Evolutionary conservation across 2,113 vertebrate genomes (phyloP).

Genomic region (Eubucco bourcierii): DNA sequence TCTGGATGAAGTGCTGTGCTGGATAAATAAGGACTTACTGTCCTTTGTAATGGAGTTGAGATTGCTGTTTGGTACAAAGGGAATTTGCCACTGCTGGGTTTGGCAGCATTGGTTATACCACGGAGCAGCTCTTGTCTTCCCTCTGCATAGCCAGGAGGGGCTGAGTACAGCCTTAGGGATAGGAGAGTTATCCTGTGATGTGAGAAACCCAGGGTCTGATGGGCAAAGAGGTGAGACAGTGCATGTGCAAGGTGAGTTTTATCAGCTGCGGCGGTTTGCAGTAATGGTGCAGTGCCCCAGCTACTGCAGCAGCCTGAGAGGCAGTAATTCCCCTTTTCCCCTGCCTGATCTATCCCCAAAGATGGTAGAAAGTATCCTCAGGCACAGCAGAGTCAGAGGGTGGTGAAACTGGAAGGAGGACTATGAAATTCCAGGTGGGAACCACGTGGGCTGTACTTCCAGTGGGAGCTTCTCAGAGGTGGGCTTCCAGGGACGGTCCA

Average conservation of each 20-base stretch:
- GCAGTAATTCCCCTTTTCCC: neutral
- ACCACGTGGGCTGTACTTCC: neutral
- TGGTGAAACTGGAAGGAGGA: neutral
- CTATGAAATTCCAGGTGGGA: neutral
- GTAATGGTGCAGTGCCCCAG: neutral
- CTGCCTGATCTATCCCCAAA: neutral
- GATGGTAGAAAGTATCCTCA: neutral
- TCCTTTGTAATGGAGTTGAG: neutral
- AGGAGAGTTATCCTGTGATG: neutral
- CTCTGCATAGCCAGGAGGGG: neutral
- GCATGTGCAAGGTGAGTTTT: no score
- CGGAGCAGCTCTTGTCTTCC: neutral
- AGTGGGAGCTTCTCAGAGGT: neutral
- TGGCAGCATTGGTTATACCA: rapidly evolving
- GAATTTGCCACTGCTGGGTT: neutral
- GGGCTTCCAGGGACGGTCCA: neutral
- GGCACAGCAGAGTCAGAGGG: rapidly evolving
- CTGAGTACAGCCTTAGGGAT: neutral
- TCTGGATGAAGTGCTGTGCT: neutral
- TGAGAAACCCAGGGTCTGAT: rapidly evolving
- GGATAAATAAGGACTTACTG: neutral
- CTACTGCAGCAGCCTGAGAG: neutral
- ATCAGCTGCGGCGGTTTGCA: neutral
- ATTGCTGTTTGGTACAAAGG: neutral
- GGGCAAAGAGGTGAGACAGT: neutral